Base-by-base conservation (phyloP, 1,140 invertebrate species). In the Formica exsecta region DNA sequence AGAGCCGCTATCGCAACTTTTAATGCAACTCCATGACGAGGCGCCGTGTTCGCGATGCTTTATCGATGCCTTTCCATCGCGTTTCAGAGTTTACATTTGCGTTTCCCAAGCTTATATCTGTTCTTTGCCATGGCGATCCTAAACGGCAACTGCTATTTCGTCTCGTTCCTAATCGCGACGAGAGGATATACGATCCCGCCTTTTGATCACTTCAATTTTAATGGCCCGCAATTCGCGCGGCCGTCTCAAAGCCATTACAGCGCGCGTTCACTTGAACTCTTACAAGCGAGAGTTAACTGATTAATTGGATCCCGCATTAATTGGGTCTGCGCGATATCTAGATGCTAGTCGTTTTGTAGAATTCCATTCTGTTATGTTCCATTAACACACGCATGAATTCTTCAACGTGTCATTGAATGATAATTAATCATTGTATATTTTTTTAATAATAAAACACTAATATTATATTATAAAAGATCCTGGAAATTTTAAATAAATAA, bases 231-330 rank as follows among this genome's bases (percentile, higher is more conserved):
- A 90, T 90, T 80, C 80, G 74, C 68, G 62, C 68, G 80, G 70
- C n/a, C 70, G 70, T 70, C 85, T 75, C 79, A 74, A 71, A 75
- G 75, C 76, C 48, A 87, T 85, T 89, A 79, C 38, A 87, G 57
- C 32, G 68, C 86, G 85, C 89, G 89, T 90, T 75, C 88, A 90
- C 90, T 90, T 90, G 81, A 85, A 90, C 75, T 90, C 75, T 90
- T 48, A 64, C 54, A 38, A 73, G 25, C 29, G 11, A 25, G 68
- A 25, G 68, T 74, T 61, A 59, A 54, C 32, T 32, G 32, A 51
- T 73, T 73, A 54, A 51, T 3, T 19, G 32, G 38, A 11, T n/a
- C 9, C n/a, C 16, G 19, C 48, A 41, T 38, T 70, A 80, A 71
- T 80, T 71, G 38, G 22, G 19, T 71, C 66, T 44, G 41, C 32